These are phyloP conservation scores for Ethmia dodecea DNA, from an alignment of 2,888 invertebrate species.

Conservation along the genomic window DNA sequence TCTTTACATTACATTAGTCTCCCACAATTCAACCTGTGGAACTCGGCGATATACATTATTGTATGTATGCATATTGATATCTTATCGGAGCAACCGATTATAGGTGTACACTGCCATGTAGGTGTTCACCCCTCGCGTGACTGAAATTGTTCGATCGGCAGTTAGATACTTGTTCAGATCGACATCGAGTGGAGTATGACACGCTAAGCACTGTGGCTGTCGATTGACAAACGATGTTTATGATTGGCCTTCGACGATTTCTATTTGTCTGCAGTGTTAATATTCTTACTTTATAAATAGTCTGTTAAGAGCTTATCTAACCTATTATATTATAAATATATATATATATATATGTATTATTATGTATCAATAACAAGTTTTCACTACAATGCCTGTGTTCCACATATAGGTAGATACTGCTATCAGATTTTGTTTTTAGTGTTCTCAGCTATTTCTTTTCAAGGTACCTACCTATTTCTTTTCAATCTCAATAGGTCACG, in stretches of 20 bases:
- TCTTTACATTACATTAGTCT: conserved; percentile 40
- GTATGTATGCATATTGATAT: conserved; percentile 27
- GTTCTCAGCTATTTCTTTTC: too few relatives aligned
- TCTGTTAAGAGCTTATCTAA: too few relatives aligned
- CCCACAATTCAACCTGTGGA: conserved; percentile 43
- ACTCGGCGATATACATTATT: too few relatives aligned
- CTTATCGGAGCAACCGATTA: conserved; percentile 26
- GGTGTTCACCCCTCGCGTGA: conserved; percentile 45
- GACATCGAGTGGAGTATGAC: conserved; percentile 56
- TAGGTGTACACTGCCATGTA: conserved; percentile 28
- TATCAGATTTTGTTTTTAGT: too few relatives aligned
- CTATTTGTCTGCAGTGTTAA: conserved; percentile 25
- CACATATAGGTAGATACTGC: too few relatives aligned
- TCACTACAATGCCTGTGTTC: too few relatives aligned
- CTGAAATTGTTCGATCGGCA: conserved; percentile 43
- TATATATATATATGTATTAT: too few relatives aligned
- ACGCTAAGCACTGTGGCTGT: conserved; percentile 52
- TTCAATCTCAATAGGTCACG: too few relatives aligned
- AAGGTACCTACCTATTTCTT: too few relatives aligned
- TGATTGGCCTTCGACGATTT: conserved; percentile 45
- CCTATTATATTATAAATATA: too few relatives aligned
- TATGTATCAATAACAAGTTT: too few relatives aligned
- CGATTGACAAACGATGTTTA: conserved; percentile 50
- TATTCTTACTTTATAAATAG: too few relatives aligned
- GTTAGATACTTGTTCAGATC: conserved; percentile 42